phyloP scores from a whole-genome alignment of 2,888 invertebrate species.

The Salticus scenicus region DNA sequence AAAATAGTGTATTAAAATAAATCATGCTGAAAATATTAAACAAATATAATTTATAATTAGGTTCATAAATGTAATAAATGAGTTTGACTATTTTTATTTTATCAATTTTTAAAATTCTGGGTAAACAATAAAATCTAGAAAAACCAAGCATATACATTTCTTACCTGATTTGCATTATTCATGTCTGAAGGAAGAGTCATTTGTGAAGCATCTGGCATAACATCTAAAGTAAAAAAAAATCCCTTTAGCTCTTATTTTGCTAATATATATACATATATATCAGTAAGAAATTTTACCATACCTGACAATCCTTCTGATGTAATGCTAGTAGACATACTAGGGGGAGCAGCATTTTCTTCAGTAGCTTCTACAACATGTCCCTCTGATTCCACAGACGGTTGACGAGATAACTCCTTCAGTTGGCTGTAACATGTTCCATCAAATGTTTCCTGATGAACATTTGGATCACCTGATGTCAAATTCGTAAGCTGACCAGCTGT shows the following conservation, averaged over 20 bases:
- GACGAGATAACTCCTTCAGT: conserved; percentile 19
- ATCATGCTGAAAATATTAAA: too few species aligned
- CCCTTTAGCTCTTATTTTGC: too few species aligned
- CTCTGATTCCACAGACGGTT: conserved; percentile 46
- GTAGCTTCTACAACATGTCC: conserved; percentile 6
- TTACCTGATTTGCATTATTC: background rate
- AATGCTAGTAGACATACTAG: conserved; percentile 24
- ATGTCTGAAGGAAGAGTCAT: background rate
- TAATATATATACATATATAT: too few species aligned
- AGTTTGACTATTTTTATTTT: too few species aligned
- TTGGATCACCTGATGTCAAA: background rate
- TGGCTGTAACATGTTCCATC: conserved; percentile 12
- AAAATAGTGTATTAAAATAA: too few species aligned
- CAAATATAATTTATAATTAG: too few species aligned
- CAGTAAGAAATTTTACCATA: background rate
- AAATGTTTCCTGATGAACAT: conserved; percentile 16
- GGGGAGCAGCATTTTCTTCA: conserved; percentile 30
- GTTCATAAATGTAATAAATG: too few species aligned
- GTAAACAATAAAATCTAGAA: too few species aligned
- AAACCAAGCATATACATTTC: background rate
- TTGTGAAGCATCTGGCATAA: background rate
- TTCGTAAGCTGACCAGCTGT: background rate
- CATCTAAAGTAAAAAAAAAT: conserved; percentile 5
- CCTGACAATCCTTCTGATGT: conserved; percentile 43
- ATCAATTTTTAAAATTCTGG: too few species aligned